Conservation (phyloP, 2,888 invertebrate genomes). For the Creontiades dilutus region DNA sequence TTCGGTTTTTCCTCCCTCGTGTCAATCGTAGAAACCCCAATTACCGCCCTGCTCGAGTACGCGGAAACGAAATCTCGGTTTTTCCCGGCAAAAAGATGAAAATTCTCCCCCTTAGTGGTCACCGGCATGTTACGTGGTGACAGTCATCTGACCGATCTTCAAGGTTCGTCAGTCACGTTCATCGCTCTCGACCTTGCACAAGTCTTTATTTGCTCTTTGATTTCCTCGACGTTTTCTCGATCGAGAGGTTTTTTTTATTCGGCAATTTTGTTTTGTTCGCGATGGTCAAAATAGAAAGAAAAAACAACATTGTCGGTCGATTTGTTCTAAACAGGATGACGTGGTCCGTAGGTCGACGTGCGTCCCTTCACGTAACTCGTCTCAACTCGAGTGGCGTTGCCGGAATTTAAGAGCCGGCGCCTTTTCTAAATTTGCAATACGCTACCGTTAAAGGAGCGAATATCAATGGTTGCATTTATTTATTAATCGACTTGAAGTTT, state of each 20-base stretch:
- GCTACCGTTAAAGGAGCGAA: too few relatives aligned
- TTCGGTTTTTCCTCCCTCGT: too few relatives aligned
- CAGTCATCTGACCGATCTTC: neutral
- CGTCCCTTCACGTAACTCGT: neutral
- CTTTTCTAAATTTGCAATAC: neutral
- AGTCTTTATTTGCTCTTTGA: constrained; percentile 29
- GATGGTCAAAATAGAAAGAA: neutral
- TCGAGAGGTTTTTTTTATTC: neutral
- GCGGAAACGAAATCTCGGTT: too few relatives aligned
- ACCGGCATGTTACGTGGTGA: neutral
- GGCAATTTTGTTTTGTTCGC: neutral
- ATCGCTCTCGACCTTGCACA: constrained; percentile 7
- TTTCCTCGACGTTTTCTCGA: constrained; percentile 7
- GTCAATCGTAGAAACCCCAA: too few relatives aligned
- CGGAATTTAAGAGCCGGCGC: neutral
- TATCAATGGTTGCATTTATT: too few relatives aligned
- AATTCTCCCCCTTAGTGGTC: neutral
- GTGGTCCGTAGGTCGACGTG: neutral
- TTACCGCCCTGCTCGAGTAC: too few relatives aligned
- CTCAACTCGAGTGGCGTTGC: neutral
- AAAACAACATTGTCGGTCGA: neutral
- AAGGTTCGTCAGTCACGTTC: constrained; percentile 32
- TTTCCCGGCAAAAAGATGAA: too few relatives aligned
- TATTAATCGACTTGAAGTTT: too few relatives aligned
- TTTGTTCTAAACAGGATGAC: neutral